Percentiles rank a stretch among this genome's conserved stretches.
These are phyloP conservation scores for Plutomurus gul DNA, from an alignment of 1,140 invertebrate species.

Conservation along the genomic window DNA sequence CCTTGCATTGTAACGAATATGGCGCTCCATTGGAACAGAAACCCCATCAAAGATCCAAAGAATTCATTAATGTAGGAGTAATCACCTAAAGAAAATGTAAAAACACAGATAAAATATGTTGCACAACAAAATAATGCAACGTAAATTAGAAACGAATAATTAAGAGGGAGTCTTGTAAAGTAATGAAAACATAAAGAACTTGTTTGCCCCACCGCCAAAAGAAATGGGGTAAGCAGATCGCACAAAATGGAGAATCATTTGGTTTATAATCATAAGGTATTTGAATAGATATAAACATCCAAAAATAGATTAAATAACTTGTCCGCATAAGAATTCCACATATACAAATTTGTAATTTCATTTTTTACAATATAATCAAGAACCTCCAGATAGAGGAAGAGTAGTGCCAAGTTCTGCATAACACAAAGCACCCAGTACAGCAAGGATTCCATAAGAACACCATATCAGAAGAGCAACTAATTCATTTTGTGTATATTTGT, in stretches of 20 bases:
- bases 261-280: no score
- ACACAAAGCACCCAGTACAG: not conserved
- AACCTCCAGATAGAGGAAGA: constrained; percentile 9
- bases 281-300: no score
- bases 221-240: no score
- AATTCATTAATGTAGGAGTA: constrained; percentile 90
- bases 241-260: no score
- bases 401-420: constrained; percentile 30
- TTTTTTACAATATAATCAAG: constrained; percentile 43
- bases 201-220: no score
- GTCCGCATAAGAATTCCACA: no score
- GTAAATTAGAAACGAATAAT: no score
- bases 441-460: not conserved
- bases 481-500: not conserved
- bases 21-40: constrained; percentile 10
- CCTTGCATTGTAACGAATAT: not conserved
- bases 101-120: constrained; percentile 49
- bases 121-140: not conserved
- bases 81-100: constrained; percentile 84
- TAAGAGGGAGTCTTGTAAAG: no score
- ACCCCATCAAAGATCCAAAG: constrained; percentile 79
- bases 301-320: no score
- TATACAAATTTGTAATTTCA: not conserved
- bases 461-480: not conserved
- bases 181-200: no score